Base-by-base conservation (phyloP, 2,888 invertebrate genomes). In the Thecocarcelia acutangulata region DNA sequence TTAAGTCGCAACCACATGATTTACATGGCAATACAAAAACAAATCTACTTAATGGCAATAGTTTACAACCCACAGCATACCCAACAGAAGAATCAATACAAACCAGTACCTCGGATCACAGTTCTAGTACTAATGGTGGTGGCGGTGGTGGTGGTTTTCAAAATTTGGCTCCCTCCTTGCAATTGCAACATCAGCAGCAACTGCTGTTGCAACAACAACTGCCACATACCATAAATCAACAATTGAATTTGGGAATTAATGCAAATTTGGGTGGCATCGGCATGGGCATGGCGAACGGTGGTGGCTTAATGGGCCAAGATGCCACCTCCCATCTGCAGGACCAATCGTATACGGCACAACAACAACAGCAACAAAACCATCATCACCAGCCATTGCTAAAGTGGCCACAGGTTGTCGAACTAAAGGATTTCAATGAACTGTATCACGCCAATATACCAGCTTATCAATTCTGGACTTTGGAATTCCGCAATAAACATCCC, bases 401-500 rank as follows among this genome's bases (percentile, higher is more conserved):
- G 86, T 94, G 95, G 86, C 94, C 94, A 56, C 95, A 95, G 85
- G 95, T 95, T 87, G 92, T 96, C 87, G 96, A 96, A 92, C 93
- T 96, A 86, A 93, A 96, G 88, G 96, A 96, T 88, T 94, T 97
- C 90, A 96, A 96, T 91, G 95, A 95, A 89, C 92, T 95, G 84
- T 96, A 96, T 90, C 94, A 95, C 87, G 96, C 96, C 86, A 94
- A 94, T 83, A 96, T 97, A 90, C 96, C 96, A 87, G 96, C 97
- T 87, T 97, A 96, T 92, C 96, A 96, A 90, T 97, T 97, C 91
- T 97, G 97, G 97, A 97, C 97, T 91, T 94, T 96, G 83, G 97
- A 97, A 92, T 96, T 97, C 91, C 94, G 96, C 85, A 97, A 96
- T 92, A 96, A 96, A 91, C 96, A 96, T 91, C 96, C 96, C 84